Evolutionary conservation across 2,113 vertebrate genomes (phyloP).

Genomic region (Camelus bactrianus): DNA sequence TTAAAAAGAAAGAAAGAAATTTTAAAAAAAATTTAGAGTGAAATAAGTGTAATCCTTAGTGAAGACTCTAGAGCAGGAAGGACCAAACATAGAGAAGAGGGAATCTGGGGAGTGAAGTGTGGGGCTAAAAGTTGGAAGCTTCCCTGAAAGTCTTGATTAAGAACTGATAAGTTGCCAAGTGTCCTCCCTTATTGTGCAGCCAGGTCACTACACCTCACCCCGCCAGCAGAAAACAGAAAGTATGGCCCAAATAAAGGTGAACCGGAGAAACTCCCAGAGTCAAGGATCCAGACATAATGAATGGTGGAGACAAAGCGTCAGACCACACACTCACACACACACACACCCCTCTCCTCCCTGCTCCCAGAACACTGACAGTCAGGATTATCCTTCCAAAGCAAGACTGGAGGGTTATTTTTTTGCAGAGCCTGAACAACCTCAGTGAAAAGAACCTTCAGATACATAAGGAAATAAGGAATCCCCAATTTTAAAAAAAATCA

Average conservation of each 20-base stretch:
- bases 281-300: background rate
- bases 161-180: background rate
- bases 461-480: background rate
- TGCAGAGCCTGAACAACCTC: background rate
- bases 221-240: background rate
- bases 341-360: background rate
- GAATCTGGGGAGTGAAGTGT: fast-evolving
- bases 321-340: background rate
- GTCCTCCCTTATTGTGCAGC: no score
- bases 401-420: background rate
- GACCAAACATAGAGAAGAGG: background rate
- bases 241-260: background rate
- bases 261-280: background rate
- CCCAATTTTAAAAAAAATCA: background rate
- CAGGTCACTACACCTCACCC: background rate
- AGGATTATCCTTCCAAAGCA: background rate
- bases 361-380: background rate
- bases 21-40: background rate
- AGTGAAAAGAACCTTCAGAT: background rate
- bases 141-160: background rate
- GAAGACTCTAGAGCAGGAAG: background rate
- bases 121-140: background rate
- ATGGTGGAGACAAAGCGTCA: background rate
- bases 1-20: no score
- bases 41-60: background rate